A percentile compares a stretch with the other conserved stretches of the same genome.
These are phyloP conservation scores for Patella pellucida DNA, from an alignment of 2,888 invertebrate genomes.

Conservation along the genomic window DNA sequence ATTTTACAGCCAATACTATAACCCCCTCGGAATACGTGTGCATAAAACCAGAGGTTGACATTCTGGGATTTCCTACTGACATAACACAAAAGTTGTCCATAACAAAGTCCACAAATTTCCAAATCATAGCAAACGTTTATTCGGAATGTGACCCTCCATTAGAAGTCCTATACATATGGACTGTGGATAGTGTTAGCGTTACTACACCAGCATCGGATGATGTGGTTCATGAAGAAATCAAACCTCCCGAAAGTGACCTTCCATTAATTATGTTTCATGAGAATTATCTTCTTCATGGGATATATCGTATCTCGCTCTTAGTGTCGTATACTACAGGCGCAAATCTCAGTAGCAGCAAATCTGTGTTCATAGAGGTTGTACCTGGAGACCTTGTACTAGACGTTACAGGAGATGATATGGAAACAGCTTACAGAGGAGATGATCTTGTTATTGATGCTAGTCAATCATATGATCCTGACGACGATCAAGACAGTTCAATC, in stretches of 20 bases:
- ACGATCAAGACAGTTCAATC: slow-evolving; percentile 16
- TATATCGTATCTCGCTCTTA: slow-evolving; percentile 28
- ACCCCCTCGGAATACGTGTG: slow-evolving; percentile 23
- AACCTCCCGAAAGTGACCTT: slow-evolving; percentile 3
- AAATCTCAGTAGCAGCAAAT: slow-evolving; percentile 21
- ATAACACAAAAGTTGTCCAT: slow-evolving; percentile 17
- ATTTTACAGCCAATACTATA: slow-evolving; percentile 17
- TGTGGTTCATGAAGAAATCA: slow-evolving; percentile 10
- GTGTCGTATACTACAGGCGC: slow-evolving; percentile 23
- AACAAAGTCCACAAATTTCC: slow-evolving; percentile 18
- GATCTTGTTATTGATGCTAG: slow-evolving; percentile 27
- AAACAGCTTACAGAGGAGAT: slow-evolving; percentile 12
- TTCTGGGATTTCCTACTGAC: slow-evolving; percentile 31
- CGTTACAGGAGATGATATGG: slow-evolving; percentile 23
- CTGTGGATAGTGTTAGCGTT: slow-evolving; percentile 14
- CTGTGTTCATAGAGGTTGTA: slow-evolving; percentile 24
- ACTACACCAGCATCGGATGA: neutral
- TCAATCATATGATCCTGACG: slow-evolving; percentile 31
- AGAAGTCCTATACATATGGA: slow-evolving; percentile 29
- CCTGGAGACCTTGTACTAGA: slow-evolving; percentile 21
- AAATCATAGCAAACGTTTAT: slow-evolving; percentile 26
- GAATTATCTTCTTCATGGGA: slow-evolving; percentile 24
- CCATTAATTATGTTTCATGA: slow-evolving; percentile 28
- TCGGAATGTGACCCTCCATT: slow-evolving; percentile 30
- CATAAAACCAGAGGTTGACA: slow-evolving; percentile 29